These are phyloP conservation scores for Rhea americana DNA, from an alignment of 2,113 vertebrate species.

Conservation along the genomic window DNA sequence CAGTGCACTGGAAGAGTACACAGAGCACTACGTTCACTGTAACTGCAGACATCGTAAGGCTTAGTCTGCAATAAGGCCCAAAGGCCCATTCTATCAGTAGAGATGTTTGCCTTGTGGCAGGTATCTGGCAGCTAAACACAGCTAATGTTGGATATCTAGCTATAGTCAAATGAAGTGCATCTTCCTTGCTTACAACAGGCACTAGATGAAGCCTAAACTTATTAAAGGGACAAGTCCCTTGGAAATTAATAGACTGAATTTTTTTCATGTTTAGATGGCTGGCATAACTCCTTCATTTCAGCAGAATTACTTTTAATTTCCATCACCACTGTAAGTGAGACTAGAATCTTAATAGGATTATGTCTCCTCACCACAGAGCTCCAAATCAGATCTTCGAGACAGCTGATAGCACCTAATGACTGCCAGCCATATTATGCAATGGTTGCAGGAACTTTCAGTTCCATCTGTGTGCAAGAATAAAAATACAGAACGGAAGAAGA, in stretches of 20 bases:
- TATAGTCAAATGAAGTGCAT: not conserved
- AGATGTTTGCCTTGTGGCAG: not conserved
- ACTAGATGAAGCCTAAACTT: not conserved
- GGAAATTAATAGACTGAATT: not conserved
- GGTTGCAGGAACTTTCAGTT: constrained; percentile 22
- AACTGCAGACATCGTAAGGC: not conserved
- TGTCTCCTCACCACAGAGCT: not conserved
- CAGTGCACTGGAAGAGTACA: not conserved
- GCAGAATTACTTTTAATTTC: not conserved
- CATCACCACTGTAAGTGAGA: not conserved
- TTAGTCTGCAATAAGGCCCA: not conserved
- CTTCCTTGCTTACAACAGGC: not conserved
- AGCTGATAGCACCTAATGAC: not conserved
- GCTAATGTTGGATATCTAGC: not conserved
- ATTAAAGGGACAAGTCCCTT: not conserved
- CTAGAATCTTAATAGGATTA: not conserved
- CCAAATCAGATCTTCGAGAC: not conserved
- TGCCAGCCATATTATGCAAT: not conserved
- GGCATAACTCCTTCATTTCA: not conserved
- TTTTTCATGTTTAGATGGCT: not conserved
- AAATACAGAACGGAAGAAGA: constrained; percentile 31
- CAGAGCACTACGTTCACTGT: not conserved
- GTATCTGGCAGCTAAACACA: not conserved
- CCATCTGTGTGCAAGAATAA: not conserved
- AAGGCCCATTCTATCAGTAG: not conserved